phyloP scores from a whole-genome alignment of 2,888 invertebrate genomes.

The Hemicrepidius hirtus region DNA sequence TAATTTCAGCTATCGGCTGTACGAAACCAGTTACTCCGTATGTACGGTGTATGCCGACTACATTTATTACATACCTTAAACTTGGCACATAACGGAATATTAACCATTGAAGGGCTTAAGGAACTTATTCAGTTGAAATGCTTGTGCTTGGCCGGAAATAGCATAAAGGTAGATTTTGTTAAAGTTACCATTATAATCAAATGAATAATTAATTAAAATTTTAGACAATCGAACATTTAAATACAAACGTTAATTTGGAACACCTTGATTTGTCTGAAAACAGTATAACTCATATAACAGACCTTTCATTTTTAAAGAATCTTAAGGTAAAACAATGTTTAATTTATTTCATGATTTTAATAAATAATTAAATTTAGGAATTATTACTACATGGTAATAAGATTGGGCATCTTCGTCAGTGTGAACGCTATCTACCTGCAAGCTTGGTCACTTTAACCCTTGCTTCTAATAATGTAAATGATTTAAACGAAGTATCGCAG shows the following conservation, averaged over 20 bases:
- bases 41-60: slow-evolving; percentile 90
- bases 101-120: slow-evolving; percentile 92
- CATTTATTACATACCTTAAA: slow-evolving; percentile 87
- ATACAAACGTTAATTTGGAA: slow-evolving; percentile 86
- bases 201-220: slow-evolving; percentile 57
- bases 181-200: too few relatives aligned
- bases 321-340: slow-evolving; percentile 89
- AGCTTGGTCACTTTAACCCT: slow-evolving; percentile 85
- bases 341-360: slow-evolving; percentile 5
- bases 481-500: slow-evolving; percentile 90
- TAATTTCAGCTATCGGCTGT: slow-evolving; percentile 85
- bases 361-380: slow-evolving; percentile 75
- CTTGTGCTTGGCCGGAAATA: slow-evolving; percentile 91
- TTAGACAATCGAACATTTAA: slow-evolving; percentile 90
- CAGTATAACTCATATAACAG: slow-evolving; percentile 88
- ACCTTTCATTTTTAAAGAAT: slow-evolving; percentile 87
- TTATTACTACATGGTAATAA: slow-evolving; percentile 90
- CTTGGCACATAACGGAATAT: slow-evolving; percentile 90
- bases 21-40: slow-evolving; percentile 89
- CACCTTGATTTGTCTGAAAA: slow-evolving; percentile 93
- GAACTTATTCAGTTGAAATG: slow-evolving; percentile 87
- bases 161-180: slow-evolving; percentile 81
- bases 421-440: slow-evolving; percentile 87
- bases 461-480: slow-evolving; percentile 88
- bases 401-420: slow-evolving; percentile 86